phyloP scores from a whole-genome alignment of 2,888 invertebrate genomes.

The Amaurobius ferox region DNA sequence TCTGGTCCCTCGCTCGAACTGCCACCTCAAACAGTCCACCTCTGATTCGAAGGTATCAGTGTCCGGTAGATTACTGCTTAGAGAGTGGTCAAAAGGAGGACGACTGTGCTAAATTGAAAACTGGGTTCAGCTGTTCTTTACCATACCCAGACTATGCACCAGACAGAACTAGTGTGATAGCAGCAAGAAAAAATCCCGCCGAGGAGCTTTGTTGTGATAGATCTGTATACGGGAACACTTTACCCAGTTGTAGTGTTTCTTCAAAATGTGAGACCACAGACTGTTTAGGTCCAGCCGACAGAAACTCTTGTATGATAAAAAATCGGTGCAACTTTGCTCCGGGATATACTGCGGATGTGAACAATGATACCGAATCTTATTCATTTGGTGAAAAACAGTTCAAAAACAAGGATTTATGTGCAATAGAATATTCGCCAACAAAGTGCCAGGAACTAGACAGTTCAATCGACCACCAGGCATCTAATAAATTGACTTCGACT shows the following conservation, averaged over 20 bases:
- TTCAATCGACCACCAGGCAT: background rate
- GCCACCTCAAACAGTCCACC: conserved; percentile 95
- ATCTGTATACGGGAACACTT: background rate
- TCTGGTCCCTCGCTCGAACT: conserved; percentile 95
- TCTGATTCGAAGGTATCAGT: conserved; percentile 19
- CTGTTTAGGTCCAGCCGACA: conserved; percentile 21
- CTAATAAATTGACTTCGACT: background rate
- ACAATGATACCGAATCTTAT: background rate
- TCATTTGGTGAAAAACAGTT: background rate
- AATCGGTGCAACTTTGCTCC: conserved; percentile 1
- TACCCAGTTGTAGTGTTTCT: background rate
- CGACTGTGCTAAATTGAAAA: background rate
- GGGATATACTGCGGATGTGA: background rate
- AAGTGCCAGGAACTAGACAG: conserved; percentile 29
- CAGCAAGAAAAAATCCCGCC: background rate
- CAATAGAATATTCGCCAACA: conserved; percentile 5
- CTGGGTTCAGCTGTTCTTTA: background rate
- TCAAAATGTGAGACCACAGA: conserved; percentile 38
- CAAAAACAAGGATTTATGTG: conserved; percentile 17
- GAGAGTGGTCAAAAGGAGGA: background rate
- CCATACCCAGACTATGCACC: background rate
- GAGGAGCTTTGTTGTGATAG: background rate
- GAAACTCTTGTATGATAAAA: conserved; percentile 44
- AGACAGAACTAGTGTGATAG: conserved; percentile 1
- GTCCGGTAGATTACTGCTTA: conserved; percentile 26